Conservation (phyloP, 2,797 vertebrate genomes). For the Thaleichthys pacificus region DNA sequence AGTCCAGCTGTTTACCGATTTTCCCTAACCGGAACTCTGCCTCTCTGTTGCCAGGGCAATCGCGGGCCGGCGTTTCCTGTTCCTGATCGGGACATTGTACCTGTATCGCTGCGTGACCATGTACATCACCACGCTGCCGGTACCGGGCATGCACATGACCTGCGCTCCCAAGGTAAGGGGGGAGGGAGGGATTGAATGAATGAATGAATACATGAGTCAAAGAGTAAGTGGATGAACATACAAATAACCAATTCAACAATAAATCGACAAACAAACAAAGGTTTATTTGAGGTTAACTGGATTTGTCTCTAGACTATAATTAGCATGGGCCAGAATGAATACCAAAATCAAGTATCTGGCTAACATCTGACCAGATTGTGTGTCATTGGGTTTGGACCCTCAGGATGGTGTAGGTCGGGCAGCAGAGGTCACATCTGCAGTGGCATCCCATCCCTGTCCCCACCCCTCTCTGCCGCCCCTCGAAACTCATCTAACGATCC, state of each 20-base stretch:
- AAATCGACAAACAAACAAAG: no score
- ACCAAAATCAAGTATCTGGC: neutral
- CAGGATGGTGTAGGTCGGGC: neutral
- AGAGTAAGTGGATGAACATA: no score
- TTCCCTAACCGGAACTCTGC: neutral
- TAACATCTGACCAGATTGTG: constrained; percentile 3
- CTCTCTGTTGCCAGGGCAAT: constrained; percentile 83
- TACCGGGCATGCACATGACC: constrained; percentile 95
- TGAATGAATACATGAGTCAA: no score
- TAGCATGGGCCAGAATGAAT: no score
- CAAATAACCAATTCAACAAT: no score
- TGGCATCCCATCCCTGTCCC: constrained; percentile 16
- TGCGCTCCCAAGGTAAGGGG: constrained; percentile 94
- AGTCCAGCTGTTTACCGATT: no score
- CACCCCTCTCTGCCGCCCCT: constrained; percentile 12
- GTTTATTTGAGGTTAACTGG: no score
- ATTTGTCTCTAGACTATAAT: no score
- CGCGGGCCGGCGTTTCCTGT: constrained; percentile 91
- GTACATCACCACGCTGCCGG: constrained; percentile 96
- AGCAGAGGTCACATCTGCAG: constrained; percentile 30
- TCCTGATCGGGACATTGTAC: constrained; percentile 95
- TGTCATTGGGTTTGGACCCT: no score
- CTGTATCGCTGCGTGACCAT: constrained; percentile 97
- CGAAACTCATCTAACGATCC: constrained; percentile 33
- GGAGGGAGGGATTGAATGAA: no score